These are phyloP conservation scores for Anguilla megastoma DNA, from an alignment of 2,797 vertebrate genomes.

Conservation along the genomic window DNA sequence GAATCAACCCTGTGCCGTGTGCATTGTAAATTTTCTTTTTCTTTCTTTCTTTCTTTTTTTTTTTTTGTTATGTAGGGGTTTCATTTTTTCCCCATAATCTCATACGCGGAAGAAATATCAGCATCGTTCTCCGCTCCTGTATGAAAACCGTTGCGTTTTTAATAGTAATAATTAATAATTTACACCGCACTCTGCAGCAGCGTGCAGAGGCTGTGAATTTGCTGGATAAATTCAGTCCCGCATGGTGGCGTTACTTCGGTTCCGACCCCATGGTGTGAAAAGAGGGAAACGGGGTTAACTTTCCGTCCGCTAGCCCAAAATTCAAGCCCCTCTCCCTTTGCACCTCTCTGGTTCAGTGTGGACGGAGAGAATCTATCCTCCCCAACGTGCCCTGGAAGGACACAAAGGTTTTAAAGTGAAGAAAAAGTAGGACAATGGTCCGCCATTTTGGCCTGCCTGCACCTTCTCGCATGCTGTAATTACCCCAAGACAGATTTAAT, in stretches of 20 bases:
- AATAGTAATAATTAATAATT: conserved; percentile 41
- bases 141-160: background rate
- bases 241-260: background rate
- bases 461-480: background rate
- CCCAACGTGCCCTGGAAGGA: background rate
- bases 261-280: background rate
- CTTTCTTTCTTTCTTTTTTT: background rate
- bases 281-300: conserved; percentile 20
- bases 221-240: conserved; percentile 37
- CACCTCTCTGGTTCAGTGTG: background rate
- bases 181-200: conserved; percentile 11
- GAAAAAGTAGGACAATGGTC: background rate
- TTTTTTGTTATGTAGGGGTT: background rate
- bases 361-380: background rate
- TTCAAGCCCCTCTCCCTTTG: background rate
- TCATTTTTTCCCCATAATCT: background rate
- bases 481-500: background rate
- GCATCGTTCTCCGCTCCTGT: background rate
- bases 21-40: too few species aligned
- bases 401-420: background rate
- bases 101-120: background rate
- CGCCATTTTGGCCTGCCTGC: background rate
- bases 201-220: conserved; percentile 32
- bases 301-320: background rate
- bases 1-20: background rate